A percentile compares a stretch with the other conserved stretches of the same genome.
phyloP scores from a whole-genome alignment of 2,888 invertebrate species.

The Lasius platythorax region DNA sequence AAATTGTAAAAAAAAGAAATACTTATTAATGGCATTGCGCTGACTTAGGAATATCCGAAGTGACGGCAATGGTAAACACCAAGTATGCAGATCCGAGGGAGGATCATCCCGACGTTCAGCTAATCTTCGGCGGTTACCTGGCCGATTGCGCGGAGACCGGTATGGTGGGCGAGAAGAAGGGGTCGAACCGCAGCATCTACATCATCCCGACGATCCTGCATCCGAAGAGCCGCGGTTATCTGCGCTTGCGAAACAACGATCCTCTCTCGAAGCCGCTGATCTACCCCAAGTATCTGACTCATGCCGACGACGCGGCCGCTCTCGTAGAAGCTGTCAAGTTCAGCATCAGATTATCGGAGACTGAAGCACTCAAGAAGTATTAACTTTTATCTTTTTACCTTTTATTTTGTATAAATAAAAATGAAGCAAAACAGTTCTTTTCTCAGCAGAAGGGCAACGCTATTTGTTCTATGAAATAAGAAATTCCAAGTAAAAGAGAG shows the following conservation, averaged over 20 bases:
- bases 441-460: neutral
- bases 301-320: constrained; percentile 92
- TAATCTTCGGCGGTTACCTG: constrained; percentile 95
- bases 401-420: neutral
- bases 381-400: neutral
- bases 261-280: constrained; percentile 94
- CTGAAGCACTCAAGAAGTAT: constrained; percentile 87
- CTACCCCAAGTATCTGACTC: constrained; percentile 92
- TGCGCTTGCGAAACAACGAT: constrained; percentile 91
- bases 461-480: neutral
- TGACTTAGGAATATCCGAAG: constrained; percentile 91
- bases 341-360: constrained; percentile 90
- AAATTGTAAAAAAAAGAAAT: neutral
- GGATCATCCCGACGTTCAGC: constrained; percentile 94
- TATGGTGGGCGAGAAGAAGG: constrained; percentile 93
- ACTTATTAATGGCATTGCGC: neutral
- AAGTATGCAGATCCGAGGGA: constrained; percentile 91
- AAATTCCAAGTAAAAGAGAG: neutral
- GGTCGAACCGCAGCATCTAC: constrained; percentile 90
- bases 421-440: neutral
- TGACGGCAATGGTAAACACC: constrained; percentile 93
- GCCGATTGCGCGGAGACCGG: constrained; percentile 95
- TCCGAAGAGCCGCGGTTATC: constrained; percentile 94
- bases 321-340: constrained; percentile 95
- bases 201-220: constrained; percentile 94